Evolutionary conservation across 2,797 vertebrate genomes (phyloP), one percentile per base, ranked within the genome.

Genomic region (Acanthurus leucopareius): DNA sequence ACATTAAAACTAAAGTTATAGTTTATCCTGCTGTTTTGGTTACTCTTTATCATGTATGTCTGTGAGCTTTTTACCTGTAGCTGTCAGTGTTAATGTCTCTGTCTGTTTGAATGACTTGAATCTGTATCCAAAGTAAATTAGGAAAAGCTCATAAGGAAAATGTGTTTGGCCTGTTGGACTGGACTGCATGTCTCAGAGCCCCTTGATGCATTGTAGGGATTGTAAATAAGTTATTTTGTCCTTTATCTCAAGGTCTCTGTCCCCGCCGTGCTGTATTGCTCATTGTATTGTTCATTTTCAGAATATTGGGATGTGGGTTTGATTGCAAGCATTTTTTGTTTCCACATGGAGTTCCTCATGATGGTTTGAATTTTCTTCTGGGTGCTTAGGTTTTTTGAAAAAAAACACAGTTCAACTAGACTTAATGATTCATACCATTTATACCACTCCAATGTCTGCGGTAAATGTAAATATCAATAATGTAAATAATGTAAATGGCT

Each of bases 141-240:
- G 16, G 35, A 47, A 25, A 25, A 62, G 60, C 40, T 52, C 10
- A 7, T 54, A 22, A 70, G 38, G 32, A 4, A 2, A 8, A 47
- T 64, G 25, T 51, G 58, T 72, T 53, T 68, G 70, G 15, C 52
- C 42, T 54, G 10, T 2, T 57, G 35, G 51, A 65, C 53, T 56
- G 68, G 63, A 56, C 57, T 66, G 74, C 78, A 77, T 80, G 74
- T 49, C n/a, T 47, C 54, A 28, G 53, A 64, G 64, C 28, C 69
- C 13, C n/a, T 8, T 28, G 11, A 28, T 66, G 40, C 20, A 1
- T 20, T 44, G 16, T 5, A 7, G 32, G 59, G 15, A 19, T 49
- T 60, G 10, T 52, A 10, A 15, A 56, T 63, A 2, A 58, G 38
- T 11, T 22, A 15, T 61, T 56, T 44, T 48, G 10, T 9, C n/a